phyloP scores from a whole-genome alignment of 2,888 invertebrate genomes.

The Thalpophila matura region DNA sequence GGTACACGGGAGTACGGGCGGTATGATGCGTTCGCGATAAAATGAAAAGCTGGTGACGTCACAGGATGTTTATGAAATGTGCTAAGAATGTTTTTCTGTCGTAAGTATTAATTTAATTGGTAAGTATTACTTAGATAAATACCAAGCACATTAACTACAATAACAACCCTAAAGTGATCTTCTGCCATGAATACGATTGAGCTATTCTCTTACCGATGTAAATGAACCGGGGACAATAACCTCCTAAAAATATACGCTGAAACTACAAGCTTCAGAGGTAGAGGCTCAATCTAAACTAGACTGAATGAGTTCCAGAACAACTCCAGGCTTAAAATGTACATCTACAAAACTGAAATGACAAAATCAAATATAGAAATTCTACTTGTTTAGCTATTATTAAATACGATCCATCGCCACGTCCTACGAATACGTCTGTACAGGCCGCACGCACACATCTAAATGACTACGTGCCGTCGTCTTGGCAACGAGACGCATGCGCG shows the following conservation, averaged over 20 bases:
- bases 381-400: slow-evolving; percentile 67
- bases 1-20: slow-evolving; percentile 66
- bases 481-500: slow-evolving; percentile 91
- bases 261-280: slow-evolving; percentile 1
- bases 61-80: slow-evolving; percentile 60
- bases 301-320: not conserved
- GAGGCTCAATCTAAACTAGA: not conserved
- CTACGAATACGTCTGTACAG: slow-evolving; percentile 42
- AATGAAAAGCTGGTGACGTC: slow-evolving; percentile 74
- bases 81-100: slow-evolving; percentile 22
- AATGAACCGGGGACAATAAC: slow-evolving; percentile 9
- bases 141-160: not conserved
- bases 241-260: slow-evolving; percentile 7
- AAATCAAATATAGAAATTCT: slow-evolving; percentile 62
- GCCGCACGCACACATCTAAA: slow-evolving; percentile 76
- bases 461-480: slow-evolving; percentile 91
- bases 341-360: slow-evolving; percentile 39
- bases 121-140: slow-evolving; percentile 10
- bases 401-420: slow-evolving; percentile 57
- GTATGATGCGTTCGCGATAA: slow-evolving; percentile 69
- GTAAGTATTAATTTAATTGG: slow-evolving; percentile 34
- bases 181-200: not conserved
- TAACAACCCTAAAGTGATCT: not conserved
- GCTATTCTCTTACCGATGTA: not conserved
- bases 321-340: slow-evolving; percentile 14